phyloP scores from a whole-genome alignment of 2,888 invertebrate genomes.

The Agonopterix alstromeriana region DNA sequence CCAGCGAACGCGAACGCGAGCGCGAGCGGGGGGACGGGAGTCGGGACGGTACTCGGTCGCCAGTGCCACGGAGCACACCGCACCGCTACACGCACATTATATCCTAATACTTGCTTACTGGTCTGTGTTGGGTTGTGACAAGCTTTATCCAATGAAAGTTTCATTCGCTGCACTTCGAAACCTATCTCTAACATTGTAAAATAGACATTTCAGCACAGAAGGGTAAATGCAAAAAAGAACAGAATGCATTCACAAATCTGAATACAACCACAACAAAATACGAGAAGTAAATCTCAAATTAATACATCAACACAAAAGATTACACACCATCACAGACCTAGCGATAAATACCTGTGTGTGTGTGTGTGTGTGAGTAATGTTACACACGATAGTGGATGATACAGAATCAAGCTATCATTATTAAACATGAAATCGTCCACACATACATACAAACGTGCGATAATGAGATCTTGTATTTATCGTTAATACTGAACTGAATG shows the following conservation, averaged over 20 bases:
- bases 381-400: background rate
- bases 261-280: conserved; percentile 2
- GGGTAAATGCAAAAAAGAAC: too few species aligned
- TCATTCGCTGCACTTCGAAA: background rate
- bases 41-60: conserved; percentile 9
- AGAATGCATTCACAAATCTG: too few species aligned
- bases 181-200: background rate
- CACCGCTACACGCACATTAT: conserved; percentile 30
- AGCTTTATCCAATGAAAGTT: background rate
- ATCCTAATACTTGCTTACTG: too few species aligned
- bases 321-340: conserved; percentile 10
- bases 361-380: background rate
- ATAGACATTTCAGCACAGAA: conserved; percentile 3
- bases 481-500: conserved; percentile 20
- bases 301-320: conserved; percentile 11
- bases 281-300: conserved; percentile 3
- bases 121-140: too few species aligned
- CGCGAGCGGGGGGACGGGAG: conserved; percentile 53
- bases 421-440: conserved; percentile 2
- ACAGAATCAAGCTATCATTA: conserved; percentile 5
- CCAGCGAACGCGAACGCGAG: conserved; percentile 17
- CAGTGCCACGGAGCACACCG: conserved; percentile 30
- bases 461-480: conserved; percentile 22
- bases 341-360: background rate
- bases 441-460: conserved; percentile 13